Percentiles rank a stretch among this genome's conserved stretches.
Conservation (phyloP, 2,113 vertebrate species). For the Rallus limicola region DNA sequence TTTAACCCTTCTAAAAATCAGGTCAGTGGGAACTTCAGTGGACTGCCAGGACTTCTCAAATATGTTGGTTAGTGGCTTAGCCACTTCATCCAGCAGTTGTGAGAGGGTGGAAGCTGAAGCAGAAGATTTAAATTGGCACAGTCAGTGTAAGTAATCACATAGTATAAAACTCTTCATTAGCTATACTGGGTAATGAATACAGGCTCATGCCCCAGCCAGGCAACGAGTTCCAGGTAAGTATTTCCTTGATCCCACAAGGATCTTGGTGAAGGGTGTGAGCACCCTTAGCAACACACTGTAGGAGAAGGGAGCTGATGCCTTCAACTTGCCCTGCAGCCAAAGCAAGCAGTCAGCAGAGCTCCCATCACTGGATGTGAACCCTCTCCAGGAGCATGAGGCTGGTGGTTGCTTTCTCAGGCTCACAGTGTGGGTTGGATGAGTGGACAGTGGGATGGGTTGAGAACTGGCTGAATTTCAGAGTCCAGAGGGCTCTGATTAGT, state of each 20-base stretch:
- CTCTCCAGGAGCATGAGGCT: not conserved
- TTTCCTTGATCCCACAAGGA: not conserved
- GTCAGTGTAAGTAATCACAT: not conserved
- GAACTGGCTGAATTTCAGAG: too few species aligned
- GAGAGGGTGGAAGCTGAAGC: not conserved
- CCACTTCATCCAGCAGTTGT: too few species aligned
- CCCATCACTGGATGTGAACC: not conserved
- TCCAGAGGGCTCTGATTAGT: too few species aligned
- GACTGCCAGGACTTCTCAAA: too few species aligned
- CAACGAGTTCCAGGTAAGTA: not conserved
- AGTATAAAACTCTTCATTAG: not conserved
- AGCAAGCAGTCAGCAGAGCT: not conserved
- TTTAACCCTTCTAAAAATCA: too few species aligned
- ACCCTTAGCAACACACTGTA: not conserved
- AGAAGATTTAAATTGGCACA: not conserved
- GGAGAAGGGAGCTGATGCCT: not conserved
- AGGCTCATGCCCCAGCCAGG: not conserved
- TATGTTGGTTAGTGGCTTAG: too few species aligned
- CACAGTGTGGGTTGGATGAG: too few species aligned
- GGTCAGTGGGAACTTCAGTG: too few species aligned
- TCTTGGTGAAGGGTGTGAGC: not conserved
- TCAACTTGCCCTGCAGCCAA: not conserved
- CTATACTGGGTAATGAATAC: not conserved
- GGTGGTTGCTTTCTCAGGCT: not conserved
- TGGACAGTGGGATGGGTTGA: too few species aligned